phyloP scores from a whole-genome alignment of 2,113 vertebrate species.

The Grammomys surdaster region DNA sequence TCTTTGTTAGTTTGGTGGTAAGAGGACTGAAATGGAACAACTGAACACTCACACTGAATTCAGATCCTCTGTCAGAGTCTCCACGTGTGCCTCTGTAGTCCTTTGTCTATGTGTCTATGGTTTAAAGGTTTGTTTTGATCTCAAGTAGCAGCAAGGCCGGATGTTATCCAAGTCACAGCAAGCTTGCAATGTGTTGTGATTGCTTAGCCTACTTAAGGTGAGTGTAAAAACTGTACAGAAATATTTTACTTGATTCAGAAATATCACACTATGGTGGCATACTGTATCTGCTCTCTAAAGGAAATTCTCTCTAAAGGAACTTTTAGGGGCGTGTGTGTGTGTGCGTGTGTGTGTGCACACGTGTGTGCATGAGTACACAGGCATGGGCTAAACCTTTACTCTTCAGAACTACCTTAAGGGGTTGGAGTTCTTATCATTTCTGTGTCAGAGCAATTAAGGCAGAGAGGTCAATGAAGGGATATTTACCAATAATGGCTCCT shows the following conservation, averaged over 20 bases:
- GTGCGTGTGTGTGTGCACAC: neutral
- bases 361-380: neutral
- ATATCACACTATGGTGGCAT: neutral
- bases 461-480: neutral
- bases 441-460: neutral
- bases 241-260: neutral
- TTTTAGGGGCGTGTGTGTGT: neutral
- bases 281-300: neutral
- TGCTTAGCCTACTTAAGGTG: neutral
- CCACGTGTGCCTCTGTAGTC: neutral
- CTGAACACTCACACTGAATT: neutral
- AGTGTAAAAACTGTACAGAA: neutral
- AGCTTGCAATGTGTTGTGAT: neutral
- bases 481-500: neutral
- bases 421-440: neutral
- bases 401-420: neutral
- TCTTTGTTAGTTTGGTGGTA: neutral
- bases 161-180: neutral
- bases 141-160: neutral
- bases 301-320: slow-evolving; percentile 3
- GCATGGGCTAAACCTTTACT: neutral
- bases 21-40: neutral
- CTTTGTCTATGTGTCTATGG: neutral
- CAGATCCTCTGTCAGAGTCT: neutral
- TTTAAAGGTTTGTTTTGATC: neutral